Evolutionary conservation across 2,113 vertebrate genomes (phyloP).

Genomic region (Cinclus cinclus): DNA sequence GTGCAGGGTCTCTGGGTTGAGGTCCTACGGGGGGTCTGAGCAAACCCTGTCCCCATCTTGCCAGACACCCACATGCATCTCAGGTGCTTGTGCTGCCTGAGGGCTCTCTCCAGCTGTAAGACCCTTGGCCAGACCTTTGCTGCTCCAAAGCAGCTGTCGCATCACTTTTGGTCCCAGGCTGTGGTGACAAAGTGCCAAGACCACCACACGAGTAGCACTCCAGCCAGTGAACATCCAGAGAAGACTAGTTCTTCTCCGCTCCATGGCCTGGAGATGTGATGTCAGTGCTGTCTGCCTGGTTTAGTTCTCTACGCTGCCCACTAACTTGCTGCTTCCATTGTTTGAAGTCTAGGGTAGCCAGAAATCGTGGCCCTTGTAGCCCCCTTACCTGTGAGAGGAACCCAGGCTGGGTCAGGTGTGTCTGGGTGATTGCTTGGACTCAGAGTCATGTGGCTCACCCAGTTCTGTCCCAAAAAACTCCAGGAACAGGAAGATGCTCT

Average conservation of each 20-base stretch:
- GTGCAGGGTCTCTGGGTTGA: not conserved
- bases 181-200: accelerated
- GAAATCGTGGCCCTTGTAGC: accelerated
- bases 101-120: accelerated
- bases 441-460: accelerated
- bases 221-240: not conserved
- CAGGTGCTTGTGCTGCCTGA: not conserved
- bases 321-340: accelerated
- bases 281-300: not conserved
- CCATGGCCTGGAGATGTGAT: not conserved
- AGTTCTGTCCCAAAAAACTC: not conserved
- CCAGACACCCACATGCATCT: accelerated
- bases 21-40: not conserved
- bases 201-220: accelerated
- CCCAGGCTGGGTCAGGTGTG: not conserved
- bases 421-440: not conserved
- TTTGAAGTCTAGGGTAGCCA: not conserved
- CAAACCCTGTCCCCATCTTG: not conserved
- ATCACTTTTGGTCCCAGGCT: accelerated
- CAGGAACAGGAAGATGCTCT: not conserved
- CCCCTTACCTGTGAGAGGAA: not conserved
- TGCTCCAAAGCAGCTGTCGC: accelerated
- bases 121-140: not conserved
- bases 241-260: not conserved
- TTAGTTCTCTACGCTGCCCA: accelerated